A percentile compares a stretch with the other conserved stretches of the same genome.
Conservation (phyloP, 2,113 vertebrate genomes). For the Oreochromis aureus region DNA sequence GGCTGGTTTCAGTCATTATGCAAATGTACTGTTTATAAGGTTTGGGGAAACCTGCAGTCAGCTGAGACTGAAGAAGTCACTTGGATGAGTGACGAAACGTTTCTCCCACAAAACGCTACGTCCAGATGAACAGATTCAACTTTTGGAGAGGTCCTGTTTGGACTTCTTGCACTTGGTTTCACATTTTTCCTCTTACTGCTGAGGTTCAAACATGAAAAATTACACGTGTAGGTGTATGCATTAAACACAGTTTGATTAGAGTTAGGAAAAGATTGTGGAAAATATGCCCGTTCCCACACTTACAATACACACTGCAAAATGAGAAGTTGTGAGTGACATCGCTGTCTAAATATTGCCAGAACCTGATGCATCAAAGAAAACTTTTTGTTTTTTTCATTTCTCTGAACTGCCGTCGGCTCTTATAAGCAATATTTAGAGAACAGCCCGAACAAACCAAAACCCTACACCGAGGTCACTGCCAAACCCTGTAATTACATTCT, state of each 20-base stretch:
- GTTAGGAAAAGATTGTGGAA: not conserved
- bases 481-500: not conserved
- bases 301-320: not conserved
- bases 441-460: not conserved
- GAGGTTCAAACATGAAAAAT: not conserved
- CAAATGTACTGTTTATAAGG: no score
- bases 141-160: not conserved
- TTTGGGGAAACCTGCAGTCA: no score
- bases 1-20: no score
- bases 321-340: not conserved
- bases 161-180: not conserved
- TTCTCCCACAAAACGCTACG: no score
- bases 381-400: not conserved
- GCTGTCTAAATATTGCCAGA: not conserved
- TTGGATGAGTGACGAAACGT: no score
- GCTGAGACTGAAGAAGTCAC: no score
- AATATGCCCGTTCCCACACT: not conserved
- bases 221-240: not conserved
- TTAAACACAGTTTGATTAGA: not conserved
- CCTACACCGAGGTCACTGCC: not conserved
- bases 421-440: not conserved
- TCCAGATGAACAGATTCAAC: no score
- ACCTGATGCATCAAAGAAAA: not conserved
- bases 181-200: not conserved
- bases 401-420: not conserved